phyloP scores from a whole-genome alignment of 2,888 invertebrate species.

The Coecobrya sp. region DNA sequence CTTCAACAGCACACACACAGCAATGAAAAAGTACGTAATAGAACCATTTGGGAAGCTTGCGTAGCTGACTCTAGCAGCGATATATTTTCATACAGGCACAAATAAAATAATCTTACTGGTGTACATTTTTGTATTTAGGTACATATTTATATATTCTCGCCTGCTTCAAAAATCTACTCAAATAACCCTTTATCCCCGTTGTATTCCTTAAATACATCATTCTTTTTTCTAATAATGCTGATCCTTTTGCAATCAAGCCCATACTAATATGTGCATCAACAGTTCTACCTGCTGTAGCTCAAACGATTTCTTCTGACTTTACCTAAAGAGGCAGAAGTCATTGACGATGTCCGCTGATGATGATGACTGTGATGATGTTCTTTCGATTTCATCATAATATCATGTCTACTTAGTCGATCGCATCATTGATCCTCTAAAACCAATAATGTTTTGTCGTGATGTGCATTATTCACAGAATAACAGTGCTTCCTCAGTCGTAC shows the following conservation, averaged over 20 bases:
- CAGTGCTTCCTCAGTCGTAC: slow-evolving; percentile 5
- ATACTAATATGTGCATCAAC: slow-evolving; percentile 22
- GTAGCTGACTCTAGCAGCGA: slow-evolving; percentile 2
- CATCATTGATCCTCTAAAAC: slow-evolving; percentile 33
- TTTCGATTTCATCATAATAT: slow-evolving; percentile 16
- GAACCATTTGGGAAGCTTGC: slow-evolving; percentile 15
- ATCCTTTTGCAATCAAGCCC: slow-evolving; percentile 57
- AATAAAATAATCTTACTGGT: too few relatives aligned
- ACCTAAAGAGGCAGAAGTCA: slow-evolving; percentile 38
- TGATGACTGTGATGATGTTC: slow-evolving; percentile 35
- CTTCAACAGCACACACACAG: slow-evolving; percentile 6
- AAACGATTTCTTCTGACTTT: slow-evolving; percentile 55
- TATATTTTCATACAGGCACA: slow-evolving; percentile 23
- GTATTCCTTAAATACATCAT: background rate
- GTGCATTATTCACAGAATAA: slow-evolving; percentile 30
- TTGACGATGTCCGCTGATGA: slow-evolving; percentile 29
- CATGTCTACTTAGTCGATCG: slow-evolving; percentile 35
- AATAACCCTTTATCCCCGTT: slow-evolving; percentile 28
- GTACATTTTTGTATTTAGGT: background rate
- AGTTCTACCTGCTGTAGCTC: slow-evolving; percentile 28
- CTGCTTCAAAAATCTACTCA: slow-evolving; percentile 29
- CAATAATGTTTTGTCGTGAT: slow-evolving; percentile 42
- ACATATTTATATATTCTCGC: slow-evolving; percentile 11
- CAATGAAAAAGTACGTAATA: background rate
- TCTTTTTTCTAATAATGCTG: background rate